These are phyloP conservation scores for Coenobita brevimanus DNA, from an alignment of 1,140 invertebrate genomes.

Conservation along the genomic window DNA sequence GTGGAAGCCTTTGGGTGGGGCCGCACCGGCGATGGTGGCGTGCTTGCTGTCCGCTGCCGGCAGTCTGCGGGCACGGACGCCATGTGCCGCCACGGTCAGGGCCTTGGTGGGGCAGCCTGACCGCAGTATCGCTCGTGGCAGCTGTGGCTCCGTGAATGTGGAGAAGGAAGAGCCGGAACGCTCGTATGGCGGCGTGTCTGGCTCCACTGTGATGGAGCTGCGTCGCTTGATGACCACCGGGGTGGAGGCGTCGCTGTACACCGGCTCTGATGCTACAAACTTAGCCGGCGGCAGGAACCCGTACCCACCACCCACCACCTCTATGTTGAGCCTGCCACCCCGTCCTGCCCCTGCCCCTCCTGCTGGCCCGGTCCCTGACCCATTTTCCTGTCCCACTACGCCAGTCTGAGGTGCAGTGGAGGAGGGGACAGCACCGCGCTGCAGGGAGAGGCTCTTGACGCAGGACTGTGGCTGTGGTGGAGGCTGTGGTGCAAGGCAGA, in stretches of 20 bases:
- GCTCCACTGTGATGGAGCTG: slow-evolving; percentile 68
- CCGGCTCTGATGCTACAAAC: slow-evolving; percentile 69
- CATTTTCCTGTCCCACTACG: not conserved
- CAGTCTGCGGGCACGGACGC: slow-evolving; percentile 54
- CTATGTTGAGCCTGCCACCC: slow-evolving; percentile 58
- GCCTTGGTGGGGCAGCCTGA: slow-evolving; percentile 45
- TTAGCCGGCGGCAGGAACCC: slow-evolving; percentile 68
- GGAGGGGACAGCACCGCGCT: slow-evolving; percentile 57
- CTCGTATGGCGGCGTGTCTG: slow-evolving; percentile 69
- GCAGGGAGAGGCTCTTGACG: slow-evolving; percentile 66
- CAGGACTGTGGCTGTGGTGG: slow-evolving; percentile 53
- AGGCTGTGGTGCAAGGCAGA: slow-evolving; percentile 53
- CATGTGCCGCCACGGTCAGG: slow-evolving; percentile 54
- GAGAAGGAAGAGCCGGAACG: slow-evolving; percentile 66
- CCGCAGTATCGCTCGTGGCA: slow-evolving; percentile 59
- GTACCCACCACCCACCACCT: slow-evolving; percentile 68
- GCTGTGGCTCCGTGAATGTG: slow-evolving; percentile 68
- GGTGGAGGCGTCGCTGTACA: slow-evolving; percentile 69
- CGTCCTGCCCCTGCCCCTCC: slow-evolving; percentile 6
- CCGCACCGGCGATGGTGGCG: slow-evolving; percentile 64
- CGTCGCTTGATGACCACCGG: slow-evolving; percentile 68
- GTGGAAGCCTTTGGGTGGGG: slow-evolving; percentile 68
- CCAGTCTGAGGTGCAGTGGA: slow-evolving; percentile 13
- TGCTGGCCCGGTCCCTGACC: not conserved
- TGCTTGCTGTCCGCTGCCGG: slow-evolving; percentile 66